These are phyloP conservation scores for Butorides virescens DNA, from an alignment of 2,113 vertebrate species.

Conservation along the genomic window DNA sequence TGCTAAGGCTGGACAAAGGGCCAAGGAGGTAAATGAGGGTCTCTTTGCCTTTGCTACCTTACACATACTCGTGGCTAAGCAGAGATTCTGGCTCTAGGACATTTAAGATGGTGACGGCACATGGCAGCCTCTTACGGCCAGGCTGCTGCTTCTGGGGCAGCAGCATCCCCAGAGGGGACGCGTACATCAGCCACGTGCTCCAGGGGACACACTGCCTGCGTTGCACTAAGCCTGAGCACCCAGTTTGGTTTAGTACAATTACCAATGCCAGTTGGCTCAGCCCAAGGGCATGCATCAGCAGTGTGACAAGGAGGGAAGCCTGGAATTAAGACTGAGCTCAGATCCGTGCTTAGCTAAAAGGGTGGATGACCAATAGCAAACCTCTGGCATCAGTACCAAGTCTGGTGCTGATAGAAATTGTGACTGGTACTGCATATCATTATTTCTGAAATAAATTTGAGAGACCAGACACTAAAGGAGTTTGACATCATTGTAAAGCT, in stretches of 20 bases:
- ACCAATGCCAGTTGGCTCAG: not conserved
- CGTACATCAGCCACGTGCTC: fast-evolving
- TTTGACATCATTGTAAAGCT: not conserved
- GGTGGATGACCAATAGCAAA: not conserved
- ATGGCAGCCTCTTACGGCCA: fast-evolving
- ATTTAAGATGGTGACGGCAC: not conserved
- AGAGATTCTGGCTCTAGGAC: not conserved
- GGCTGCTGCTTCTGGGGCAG: not conserved
- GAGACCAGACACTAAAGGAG: not conserved
- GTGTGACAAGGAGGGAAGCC: not conserved
- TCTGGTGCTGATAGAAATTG: not conserved
- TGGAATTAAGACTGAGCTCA: not conserved
- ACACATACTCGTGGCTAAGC: not conserved
- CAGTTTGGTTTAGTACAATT: not conserved
- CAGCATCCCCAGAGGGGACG: not conserved
- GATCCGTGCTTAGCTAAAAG: not conserved
- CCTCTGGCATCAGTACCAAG: not conserved
- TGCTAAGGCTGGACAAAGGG: not conserved
- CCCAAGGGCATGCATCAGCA: fast-evolving
- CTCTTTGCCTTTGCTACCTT: not conserved
- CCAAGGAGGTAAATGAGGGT: not conserved
- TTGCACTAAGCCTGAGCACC: not conserved
- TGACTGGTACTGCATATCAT: not conserved
- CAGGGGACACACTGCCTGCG: not conserved
- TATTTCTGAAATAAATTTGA: not conserved